These are phyloP conservation scores for Phycodurus eques DNA, from an alignment of 2,113 vertebrate species.

Conservation along the genomic window DNA sequence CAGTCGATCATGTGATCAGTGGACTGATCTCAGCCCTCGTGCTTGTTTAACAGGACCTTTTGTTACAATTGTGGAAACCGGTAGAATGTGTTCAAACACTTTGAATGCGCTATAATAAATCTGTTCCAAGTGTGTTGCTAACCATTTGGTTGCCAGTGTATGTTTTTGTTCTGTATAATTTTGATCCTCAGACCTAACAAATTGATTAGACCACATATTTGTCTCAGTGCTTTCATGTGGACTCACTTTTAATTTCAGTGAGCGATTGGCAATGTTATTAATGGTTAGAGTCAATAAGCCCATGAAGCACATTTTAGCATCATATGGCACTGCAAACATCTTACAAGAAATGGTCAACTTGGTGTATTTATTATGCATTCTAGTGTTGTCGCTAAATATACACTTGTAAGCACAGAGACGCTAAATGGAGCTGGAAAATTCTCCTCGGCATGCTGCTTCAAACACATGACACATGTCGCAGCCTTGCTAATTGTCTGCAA, in stretches of 20 bases:
- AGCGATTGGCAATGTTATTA: too few species aligned
- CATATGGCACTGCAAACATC: background rate
- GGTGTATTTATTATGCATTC: background rate
- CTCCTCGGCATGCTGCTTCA: conserved; percentile 7
- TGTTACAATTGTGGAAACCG: background rate
- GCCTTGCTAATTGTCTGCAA: conserved; percentile 29
- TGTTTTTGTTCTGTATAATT: too few species aligned
- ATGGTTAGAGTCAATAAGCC: too few species aligned
- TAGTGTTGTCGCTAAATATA: background rate
- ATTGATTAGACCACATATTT: background rate
- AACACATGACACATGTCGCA: conserved; percentile 40
- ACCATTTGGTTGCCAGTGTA: too few species aligned
- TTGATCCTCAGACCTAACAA: background rate
- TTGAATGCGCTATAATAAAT: background rate
- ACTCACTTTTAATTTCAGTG: too few species aligned
- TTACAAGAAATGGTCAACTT: background rate
- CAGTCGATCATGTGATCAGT: conserved; percentile 36
- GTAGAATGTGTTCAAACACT: background rate
- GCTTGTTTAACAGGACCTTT: background rate
- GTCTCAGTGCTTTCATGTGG: too few species aligned
- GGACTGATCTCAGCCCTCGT: conserved; percentile 14
- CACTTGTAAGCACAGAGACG: background rate
- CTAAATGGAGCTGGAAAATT: background rate
- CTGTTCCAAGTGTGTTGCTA: too few species aligned
- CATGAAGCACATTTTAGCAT: too few species aligned